A percentile compares a stretch with the other conserved stretches of the same genome.
These are phyloP conservation scores for Eristalinus sepulchralis DNA, from an alignment of 2,888 invertebrate genomes.

Conservation along the genomic window DNA sequence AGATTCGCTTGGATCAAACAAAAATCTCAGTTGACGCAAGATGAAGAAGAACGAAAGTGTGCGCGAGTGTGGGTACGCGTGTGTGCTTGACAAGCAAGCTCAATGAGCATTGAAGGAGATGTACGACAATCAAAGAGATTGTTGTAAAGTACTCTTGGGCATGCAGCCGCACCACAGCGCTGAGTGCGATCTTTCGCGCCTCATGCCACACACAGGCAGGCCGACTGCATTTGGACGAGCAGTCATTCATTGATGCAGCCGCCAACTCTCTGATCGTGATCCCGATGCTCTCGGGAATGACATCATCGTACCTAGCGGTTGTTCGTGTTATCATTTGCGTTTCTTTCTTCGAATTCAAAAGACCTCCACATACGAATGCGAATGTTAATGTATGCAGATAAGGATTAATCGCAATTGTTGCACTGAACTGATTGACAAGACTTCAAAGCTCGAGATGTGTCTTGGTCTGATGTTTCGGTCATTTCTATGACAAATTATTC, in stretches of 20 bases:
- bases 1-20: slow-evolving; percentile 53
- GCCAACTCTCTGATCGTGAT: slow-evolving; percentile 35
- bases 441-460: not conserved
- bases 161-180: not conserved
- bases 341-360: slow-evolving; percentile 5
- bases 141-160: not conserved
- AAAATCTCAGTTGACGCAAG: slow-evolving; percentile 42
- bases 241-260: slow-evolving; percentile 59
- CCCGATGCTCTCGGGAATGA: slow-evolving; percentile 25
- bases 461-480: not conserved
- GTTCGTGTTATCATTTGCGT: slow-evolving; percentile 48
- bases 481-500: not conserved
- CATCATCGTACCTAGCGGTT: slow-evolving; percentile 58
- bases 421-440: not conserved
- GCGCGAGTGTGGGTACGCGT: not conserved
- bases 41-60: not conserved
- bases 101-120: slow-evolving; percentile 5
- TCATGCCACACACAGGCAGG: slow-evolving; percentile 46
- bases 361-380: not conserved
- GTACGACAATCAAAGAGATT: slow-evolving; percentile 44
- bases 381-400: not conserved
- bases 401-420: not conserved
- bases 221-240: slow-evolving; percentile 13
- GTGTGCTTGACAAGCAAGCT: not conserved
- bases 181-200: slow-evolving; percentile 36